These are phyloP conservation scores for Melierax canorus DNA, from an alignment of 2,113 vertebrate genomes.

Conservation along the genomic window DNA sequence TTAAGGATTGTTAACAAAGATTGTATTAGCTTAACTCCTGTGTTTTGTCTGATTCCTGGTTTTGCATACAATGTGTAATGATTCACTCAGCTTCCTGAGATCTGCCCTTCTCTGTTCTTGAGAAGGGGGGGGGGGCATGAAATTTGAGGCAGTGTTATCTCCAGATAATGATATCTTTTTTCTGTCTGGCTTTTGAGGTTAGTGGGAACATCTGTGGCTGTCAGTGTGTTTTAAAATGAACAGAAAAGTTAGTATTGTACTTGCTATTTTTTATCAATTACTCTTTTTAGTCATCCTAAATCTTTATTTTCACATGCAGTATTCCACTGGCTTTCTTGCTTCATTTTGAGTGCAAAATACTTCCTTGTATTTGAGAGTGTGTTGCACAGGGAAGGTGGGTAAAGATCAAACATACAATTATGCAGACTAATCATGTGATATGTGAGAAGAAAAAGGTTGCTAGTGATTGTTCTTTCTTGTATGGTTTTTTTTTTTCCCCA, in stretches of 20 bases:
- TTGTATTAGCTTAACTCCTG: background rate
- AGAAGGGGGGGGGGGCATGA: background rate
- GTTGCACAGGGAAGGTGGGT: background rate
- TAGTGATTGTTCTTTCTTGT: background rate
- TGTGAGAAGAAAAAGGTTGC: background rate
- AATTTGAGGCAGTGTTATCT: background rate
- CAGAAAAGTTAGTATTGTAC: background rate
- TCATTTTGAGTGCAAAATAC: background rate
- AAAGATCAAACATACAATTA: background rate
- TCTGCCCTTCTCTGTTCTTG: background rate
- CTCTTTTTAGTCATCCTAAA: background rate
- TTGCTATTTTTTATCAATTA: background rate
- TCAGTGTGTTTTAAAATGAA: background rate
- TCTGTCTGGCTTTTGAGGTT: background rate
- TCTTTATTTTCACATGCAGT: background rate
- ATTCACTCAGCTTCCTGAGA: background rate
- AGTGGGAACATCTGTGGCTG: background rate
- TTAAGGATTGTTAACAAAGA: background rate
- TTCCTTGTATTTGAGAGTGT: background rate
- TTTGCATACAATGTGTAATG: background rate
- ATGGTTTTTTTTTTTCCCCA: accelerated
- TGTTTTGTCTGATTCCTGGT: background rate
- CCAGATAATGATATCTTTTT: background rate
- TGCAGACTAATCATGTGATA: background rate
- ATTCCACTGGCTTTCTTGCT: background rate